Evolutionary conservation across 2,113 vertebrate genomes (phyloP).

Genomic region (Sapajus apella): DNA sequence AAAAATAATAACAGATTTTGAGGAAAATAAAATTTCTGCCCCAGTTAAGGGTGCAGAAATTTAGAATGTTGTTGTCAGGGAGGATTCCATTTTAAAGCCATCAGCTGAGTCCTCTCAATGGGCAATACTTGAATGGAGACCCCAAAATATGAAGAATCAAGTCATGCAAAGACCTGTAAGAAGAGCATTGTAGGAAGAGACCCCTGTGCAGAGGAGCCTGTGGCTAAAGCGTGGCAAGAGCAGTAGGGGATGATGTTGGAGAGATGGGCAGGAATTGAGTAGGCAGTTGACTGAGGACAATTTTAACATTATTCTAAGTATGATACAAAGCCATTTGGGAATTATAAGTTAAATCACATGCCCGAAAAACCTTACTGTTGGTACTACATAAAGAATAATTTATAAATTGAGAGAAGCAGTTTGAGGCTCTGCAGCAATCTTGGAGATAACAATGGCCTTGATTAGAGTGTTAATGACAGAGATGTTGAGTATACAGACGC

Average conservation of each 20-base stretch:
- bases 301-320: background rate
- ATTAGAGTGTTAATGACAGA: background rate
- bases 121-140: background rate
- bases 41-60: background rate
- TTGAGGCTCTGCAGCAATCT: background rate
- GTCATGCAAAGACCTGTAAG: background rate
- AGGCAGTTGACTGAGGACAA: background rate
- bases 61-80: background rate
- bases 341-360: background rate
- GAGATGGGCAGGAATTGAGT: no score
- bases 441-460: background rate
- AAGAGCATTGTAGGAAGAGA: accelerated
- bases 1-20: background rate
- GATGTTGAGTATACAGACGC: background rate
- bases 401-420: background rate
- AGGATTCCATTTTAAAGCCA: background rate
- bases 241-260: accelerated
- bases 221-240: accelerated
- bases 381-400: background rate
- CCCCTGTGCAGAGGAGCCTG: accelerated
- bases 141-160: background rate
- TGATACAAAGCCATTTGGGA: background rate
- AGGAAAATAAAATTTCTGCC: background rate
- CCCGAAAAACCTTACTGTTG: background rate
- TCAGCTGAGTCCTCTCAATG: background rate